Conservation (phyloP, 2,113 vertebrate species). For the Guaruba guarouba region DNA sequence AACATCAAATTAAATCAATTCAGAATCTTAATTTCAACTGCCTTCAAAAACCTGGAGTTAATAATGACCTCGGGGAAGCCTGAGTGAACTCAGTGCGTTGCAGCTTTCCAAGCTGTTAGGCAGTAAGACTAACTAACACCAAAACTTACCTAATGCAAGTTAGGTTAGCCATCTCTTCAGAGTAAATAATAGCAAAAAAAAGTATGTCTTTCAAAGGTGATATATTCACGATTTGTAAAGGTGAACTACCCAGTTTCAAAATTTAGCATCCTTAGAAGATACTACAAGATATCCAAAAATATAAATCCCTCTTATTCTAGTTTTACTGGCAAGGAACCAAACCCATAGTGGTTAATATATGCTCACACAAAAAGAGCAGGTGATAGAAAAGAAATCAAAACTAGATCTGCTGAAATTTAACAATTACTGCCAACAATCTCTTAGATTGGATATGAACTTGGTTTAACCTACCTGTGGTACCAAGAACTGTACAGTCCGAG, state of each 20-base stretch:
- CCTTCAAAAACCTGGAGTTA: neutral
- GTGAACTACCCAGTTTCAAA: neutral
- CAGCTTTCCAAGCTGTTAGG: neutral
- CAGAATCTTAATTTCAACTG: neutral
- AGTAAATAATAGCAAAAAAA: neutral
- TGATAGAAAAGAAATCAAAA: neutral
- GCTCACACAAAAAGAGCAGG: neutral
- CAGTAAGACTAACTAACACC: neutral
- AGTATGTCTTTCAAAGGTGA: neutral
- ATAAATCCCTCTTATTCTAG: neutral
- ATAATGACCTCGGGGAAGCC: neutral
- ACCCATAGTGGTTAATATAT: neutral
- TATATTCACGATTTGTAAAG: neutral
- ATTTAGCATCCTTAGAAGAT: neutral
- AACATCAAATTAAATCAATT: neutral
- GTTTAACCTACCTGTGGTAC: constrained; percentile 87
- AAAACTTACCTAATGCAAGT: neutral
- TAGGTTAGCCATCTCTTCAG: neutral
- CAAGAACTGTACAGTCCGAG: constrained; percentile 95
- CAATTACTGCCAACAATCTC: neutral
- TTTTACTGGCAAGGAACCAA: neutral
- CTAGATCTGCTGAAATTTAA: neutral
- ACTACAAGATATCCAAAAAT: neutral
- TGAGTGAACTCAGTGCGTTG: neutral
- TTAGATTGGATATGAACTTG: neutral